These are phyloP conservation scores for Enteromius fasciolatus DNA, from an alignment of 2,797 vertebrate genomes.

Conservation along the genomic window DNA sequence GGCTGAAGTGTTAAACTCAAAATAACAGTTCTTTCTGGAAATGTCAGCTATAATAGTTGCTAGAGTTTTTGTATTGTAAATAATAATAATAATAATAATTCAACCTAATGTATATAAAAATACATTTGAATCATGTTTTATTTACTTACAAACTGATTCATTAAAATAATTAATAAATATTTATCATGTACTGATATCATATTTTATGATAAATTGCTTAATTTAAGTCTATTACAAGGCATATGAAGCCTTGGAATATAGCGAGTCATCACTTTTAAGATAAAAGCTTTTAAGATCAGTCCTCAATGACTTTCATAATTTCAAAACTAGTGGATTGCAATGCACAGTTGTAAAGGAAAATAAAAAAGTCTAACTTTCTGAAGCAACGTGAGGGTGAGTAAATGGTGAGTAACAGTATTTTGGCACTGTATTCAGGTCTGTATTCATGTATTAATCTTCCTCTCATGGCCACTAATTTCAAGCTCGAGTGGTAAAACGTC, in stretches of 20 bases:
- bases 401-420: background rate
- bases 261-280: background rate
- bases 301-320: background rate
- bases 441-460: background rate
- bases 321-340: background rate
- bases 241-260: background rate
- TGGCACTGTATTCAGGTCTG: background rate
- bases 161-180: background rate
- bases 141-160: background rate
- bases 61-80: background rate
- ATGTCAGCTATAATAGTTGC: background rate
- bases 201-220: background rate
- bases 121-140: background rate
- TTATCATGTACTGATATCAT: background rate
- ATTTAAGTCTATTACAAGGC: background rate
- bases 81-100: no score
- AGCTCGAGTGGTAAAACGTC: background rate
- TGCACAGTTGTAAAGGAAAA: background rate
- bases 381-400: background rate
- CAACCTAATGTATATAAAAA: background rate
- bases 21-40: background rate
- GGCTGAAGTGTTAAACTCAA: background rate
- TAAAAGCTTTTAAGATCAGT: background rate
- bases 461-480: conserved; percentile 20
- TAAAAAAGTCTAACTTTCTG: background rate